phyloP scores from a whole-genome alignment of 2,888 invertebrate genomes.

The Polyommatus icarus region DNA sequence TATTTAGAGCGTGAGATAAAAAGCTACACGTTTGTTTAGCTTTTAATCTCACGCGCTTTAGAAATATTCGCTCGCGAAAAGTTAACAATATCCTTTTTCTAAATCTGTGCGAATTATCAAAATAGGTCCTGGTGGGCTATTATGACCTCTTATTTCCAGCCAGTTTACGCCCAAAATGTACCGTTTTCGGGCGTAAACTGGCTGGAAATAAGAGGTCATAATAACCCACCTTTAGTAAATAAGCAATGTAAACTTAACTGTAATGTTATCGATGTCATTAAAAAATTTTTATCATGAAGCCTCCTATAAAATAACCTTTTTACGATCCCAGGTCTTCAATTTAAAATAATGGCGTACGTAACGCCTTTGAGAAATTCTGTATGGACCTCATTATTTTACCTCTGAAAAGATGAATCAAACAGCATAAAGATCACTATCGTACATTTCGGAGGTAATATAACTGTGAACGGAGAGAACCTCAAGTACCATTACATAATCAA shows the following conservation, averaged over 20 bases:
- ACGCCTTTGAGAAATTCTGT: not conserved
- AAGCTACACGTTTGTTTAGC: no score
- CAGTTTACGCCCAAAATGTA: no score
- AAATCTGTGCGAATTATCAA: not conserved
- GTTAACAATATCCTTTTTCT: no score
- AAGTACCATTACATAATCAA: conserved; percentile 39
- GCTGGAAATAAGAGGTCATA: no score
- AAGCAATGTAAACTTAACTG: not conserved
- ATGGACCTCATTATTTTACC: not conserved
- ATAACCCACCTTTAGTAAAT: no score
- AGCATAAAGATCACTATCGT: not conserved
- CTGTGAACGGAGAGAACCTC: not conserved
- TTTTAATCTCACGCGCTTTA: no score
- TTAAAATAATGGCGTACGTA: conserved; percentile 15
- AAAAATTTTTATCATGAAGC: not conserved
- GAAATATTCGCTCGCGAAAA: no score
- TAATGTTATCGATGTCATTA: not conserved
- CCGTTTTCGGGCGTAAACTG: no score
- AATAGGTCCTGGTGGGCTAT: not conserved
- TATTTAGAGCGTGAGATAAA: no score
- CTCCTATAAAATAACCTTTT: not conserved
- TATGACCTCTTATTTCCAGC: no score
- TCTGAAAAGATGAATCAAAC: not conserved
- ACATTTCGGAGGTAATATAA: not conserved
- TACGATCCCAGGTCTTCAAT: not conserved